Percentiles rank a stretch among this genome's conserved stretches.
These are phyloP conservation scores for Odiellus spinosus DNA, from an alignment of 2,888 invertebrate genomes.

Conservation along the genomic window DNA sequence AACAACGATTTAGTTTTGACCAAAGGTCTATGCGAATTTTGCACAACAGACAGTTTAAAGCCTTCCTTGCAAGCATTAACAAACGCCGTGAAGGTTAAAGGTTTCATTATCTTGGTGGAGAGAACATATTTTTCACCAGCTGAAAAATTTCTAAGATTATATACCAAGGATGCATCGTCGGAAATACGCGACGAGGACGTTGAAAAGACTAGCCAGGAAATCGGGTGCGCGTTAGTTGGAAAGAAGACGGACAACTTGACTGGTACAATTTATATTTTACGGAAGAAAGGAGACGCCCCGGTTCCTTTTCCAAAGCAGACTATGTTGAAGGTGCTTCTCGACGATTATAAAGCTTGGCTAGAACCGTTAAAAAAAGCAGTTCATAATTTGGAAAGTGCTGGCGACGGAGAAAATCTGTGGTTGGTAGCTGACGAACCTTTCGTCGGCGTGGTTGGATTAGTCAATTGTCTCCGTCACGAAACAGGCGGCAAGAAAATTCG, in stretches of 20 bases:
- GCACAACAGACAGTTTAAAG: conserved; percentile 7
- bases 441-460: conserved; percentile 64
- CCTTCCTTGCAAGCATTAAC: conserved; percentile 20
- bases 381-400: conserved; percentile 42
- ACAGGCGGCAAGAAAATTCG: conserved; percentile 33
- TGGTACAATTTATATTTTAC: conserved; percentile 40
- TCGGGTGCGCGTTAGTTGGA: conserved; percentile 13
- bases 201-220: conserved; percentile 13
- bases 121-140: conserved; percentile 18
- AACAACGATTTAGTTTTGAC: conserved; percentile 25
- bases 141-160: conserved; percentile 18
- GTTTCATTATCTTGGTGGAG: conserved; percentile 43
- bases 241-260: conserved; percentile 47
- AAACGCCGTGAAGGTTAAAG: conserved; percentile 46
- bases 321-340: conserved; percentile 11
- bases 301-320: conserved; percentile 8
- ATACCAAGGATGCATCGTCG: conserved; percentile 10
- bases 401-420: conserved; percentile 34
- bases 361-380: conserved; percentile 59
- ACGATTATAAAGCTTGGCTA: conserved; percentile 44
- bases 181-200: conserved; percentile 11
- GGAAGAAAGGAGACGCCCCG: conserved; percentile 33
- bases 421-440: conserved; percentile 50
- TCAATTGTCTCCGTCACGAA: conserved; percentile 46
- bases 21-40: conserved; percentile 5